These are phyloP conservation scores for Pteria penguin DNA, from an alignment of 2,888 invertebrate species.

Conservation along the genomic window DNA sequence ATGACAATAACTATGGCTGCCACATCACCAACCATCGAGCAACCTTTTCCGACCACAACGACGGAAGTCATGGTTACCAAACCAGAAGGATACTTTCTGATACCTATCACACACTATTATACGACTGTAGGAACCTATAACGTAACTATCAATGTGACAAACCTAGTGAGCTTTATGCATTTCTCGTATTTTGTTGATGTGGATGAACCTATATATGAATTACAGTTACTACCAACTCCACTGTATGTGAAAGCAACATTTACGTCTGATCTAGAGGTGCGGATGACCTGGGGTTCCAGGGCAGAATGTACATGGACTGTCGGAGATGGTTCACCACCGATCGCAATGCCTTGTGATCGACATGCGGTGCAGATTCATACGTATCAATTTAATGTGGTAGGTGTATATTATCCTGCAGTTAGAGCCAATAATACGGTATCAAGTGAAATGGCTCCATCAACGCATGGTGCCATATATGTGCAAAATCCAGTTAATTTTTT, in stretches of 20 bases:
- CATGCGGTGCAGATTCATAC: background rate
- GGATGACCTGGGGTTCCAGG: conserved; percentile 47
- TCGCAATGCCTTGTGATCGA: conserved; percentile 25
- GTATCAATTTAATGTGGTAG: conserved; percentile 35
- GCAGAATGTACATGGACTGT: conserved; percentile 34
- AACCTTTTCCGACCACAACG: background rate
- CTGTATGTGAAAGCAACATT: conserved; percentile 35
- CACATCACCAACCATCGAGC: background rate
- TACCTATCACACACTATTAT: conserved; percentile 39
- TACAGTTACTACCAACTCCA: conserved; percentile 28
- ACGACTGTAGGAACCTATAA: conserved; percentile 38
- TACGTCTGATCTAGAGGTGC: conserved; percentile 32
- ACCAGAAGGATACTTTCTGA: conserved; percentile 32
- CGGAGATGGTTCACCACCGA: conserved; percentile 34
- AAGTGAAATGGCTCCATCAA: conserved; percentile 9
- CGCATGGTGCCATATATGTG: conserved; percentile 41
- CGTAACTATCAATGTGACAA: conserved; percentile 45
- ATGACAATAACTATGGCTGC: background rate
- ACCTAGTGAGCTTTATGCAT: conserved; percentile 44
- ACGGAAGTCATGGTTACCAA: background rate
- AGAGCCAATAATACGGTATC: conserved; percentile 40
- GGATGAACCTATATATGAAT: conserved; percentile 38
- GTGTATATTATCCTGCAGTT: conserved; percentile 38
- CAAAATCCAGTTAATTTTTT: conserved; percentile 47
- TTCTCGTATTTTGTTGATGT: conserved; percentile 40